Evolutionary conservation across 2,888 invertebrate species (phyloP), one percentile per base, ranked within the genome.

Genomic region (Macroteleia sp.): DNA sequence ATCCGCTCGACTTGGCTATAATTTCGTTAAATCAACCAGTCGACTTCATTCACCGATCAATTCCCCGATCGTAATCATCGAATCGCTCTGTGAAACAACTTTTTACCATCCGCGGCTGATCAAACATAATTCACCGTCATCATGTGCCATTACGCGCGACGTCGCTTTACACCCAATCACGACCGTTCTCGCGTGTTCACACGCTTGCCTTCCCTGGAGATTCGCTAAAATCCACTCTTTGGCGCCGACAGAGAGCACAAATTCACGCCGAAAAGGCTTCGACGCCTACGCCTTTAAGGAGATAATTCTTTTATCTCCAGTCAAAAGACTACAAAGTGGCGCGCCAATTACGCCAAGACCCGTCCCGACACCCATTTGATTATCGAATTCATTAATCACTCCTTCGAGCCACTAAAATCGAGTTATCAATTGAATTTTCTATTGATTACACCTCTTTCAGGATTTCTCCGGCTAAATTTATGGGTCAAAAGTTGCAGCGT

Each of bases 381-480:
- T 67, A 67, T 67, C 56, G 25, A 56, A 56, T 56, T 67, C 52
- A 56, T 67, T 67, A 56, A 66, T 66, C 66, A 56, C 25, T 28
- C 19, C 20, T 10, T 14, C n/a, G 17, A 5, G 46, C 46, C 14
- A 46, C 22, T 28, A 19, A 54, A 46, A 67, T 56, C 48, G 20
- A 42, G 36, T 66, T 52, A 34, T 32, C 66, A 28, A 67, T 67
- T 67, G 56, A 67, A n/a, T n/a, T n/a, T n/a, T n/a, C n/a, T n/a
- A n/a, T n/a, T n/a, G n/a, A n/a, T n/a, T n/a, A n/a, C n/a, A n/a
- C n/a, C n/a, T n/a, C n/a, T n/a, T n/a, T n/a, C n/a, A n/a, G n/a
- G n/a, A n/a, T n/a, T n/a, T n/a, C n/a, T n/a, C n/a, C n/a, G n/a
- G n/a, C n/a, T n/a, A n/a, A n/a, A n/a, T n/a, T n/a, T n/a, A n/a